Conservation (phyloP, 2,797 vertebrate species). For the Cichlasoma orientale region DNA sequence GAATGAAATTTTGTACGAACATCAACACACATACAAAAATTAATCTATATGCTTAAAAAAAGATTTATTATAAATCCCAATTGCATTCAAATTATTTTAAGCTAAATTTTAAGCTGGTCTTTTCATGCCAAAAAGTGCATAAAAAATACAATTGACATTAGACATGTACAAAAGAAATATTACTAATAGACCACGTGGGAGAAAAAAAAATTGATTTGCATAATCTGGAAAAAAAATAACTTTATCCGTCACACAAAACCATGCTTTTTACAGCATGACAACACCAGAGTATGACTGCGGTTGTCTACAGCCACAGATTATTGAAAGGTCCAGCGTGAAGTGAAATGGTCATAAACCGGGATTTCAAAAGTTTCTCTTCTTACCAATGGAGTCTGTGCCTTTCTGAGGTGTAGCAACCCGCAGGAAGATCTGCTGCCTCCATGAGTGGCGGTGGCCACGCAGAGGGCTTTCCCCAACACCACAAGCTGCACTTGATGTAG, state of each 20-base stretch:
- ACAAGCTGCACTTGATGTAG: constrained; percentile 66
- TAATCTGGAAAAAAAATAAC: too few relatives aligned
- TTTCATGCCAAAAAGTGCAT: background rate
- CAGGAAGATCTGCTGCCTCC: constrained; percentile 98
- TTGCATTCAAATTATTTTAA: too few relatives aligned
- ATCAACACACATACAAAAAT: too few relatives aligned
- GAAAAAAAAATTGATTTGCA: too few relatives aligned
- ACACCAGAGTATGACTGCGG: background rate
- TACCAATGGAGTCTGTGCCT: constrained; percentile 83
- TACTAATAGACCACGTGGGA: too few relatives aligned
- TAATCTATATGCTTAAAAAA: too few relatives aligned
- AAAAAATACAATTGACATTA: background rate
- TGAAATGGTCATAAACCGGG: background rate
- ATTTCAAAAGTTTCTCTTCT: background rate
- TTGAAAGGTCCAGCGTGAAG: background rate
- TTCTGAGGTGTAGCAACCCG: constrained; percentile 97
- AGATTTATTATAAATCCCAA: too few relatives aligned
- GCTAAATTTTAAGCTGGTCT: too few relatives aligned
- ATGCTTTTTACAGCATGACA: background rate
- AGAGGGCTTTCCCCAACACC: constrained; percentile 81
- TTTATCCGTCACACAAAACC: too few relatives aligned
- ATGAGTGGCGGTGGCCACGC: constrained; percentile 89
- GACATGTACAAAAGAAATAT: too few relatives aligned
- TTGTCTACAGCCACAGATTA: background rate
- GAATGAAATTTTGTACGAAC: too few relatives aligned